Conservation (phyloP, 2,113 vertebrate genomes). For the Orycteropus afer region DNA sequence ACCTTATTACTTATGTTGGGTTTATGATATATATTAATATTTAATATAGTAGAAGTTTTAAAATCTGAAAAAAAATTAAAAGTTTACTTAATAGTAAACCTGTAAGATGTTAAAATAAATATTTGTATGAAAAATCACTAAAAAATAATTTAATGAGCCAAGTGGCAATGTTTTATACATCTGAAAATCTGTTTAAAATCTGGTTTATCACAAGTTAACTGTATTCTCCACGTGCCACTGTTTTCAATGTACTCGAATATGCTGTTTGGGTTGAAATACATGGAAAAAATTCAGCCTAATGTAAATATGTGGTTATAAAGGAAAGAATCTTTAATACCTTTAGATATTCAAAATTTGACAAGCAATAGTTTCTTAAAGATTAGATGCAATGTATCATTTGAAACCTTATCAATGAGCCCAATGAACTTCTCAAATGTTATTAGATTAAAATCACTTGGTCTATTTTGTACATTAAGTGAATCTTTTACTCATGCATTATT, state of each 20-base stretch:
- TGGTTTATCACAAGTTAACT: not conserved
- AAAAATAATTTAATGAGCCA: not conserved
- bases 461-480: not conserved
- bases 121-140: not conserved
- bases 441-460: not conserved
- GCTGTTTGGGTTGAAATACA: not conserved
- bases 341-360: not conserved
- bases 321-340: not conserved
- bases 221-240: not conserved
- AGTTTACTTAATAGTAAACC: not conserved
- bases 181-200: constrained; percentile 22
- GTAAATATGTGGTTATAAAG: not conserved
- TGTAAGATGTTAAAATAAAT: not conserved
- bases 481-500: not conserved
- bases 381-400: not conserved
- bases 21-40: not conserved
- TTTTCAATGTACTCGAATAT: not conserved
- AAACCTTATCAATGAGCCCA: not conserved
- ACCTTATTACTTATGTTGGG: not conserved
- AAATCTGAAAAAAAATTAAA: not conserved
- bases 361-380: too few species aligned
- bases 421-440: not conserved
- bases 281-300: not conserved
- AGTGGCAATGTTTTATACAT: not conserved
- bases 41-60: not conserved